phyloP scores from a whole-genome alignment of 2,888 invertebrate species.

The Leptopilina syphax region DNA sequence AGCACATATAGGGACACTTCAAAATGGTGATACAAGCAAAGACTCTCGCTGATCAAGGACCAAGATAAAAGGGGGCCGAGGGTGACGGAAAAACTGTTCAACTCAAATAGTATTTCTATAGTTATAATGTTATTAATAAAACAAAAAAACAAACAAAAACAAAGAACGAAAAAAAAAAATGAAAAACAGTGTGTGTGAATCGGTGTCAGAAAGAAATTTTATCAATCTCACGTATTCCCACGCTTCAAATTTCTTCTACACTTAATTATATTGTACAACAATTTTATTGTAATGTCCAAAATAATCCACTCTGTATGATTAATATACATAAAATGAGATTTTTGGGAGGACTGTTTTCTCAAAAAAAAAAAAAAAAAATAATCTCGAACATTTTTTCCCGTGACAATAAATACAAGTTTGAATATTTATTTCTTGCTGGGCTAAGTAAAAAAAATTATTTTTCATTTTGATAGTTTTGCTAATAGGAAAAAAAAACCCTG shows the following conservation, averaged over 20 bases:
- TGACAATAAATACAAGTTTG: too few species aligned
- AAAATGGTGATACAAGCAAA: conserved; percentile 35
- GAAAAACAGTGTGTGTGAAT: too few species aligned
- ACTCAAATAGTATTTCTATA: conserved; percentile 29
- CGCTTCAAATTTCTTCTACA: too few species aligned
- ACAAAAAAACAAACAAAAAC: too few species aligned
- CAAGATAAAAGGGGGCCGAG: conserved; percentile 20
- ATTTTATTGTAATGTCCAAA: conserved; percentile 3
- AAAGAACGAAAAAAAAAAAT: too few species aligned
- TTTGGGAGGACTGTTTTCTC: conserved; percentile 27
- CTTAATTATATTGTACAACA: background rate
- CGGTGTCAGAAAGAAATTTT: too few species aligned
- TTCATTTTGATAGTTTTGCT: too few species aligned
- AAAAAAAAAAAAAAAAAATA: background rate
- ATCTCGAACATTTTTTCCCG: conserved; percentile 27
- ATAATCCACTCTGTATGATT: conserved; percentile 15
- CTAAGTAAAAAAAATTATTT: too few species aligned
- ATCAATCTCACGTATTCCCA: too few species aligned
- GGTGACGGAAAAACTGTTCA: conserved; percentile 12
- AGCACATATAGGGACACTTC: conserved; percentile 9
- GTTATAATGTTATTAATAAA: conserved; percentile 9
- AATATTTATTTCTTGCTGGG: too few species aligned
- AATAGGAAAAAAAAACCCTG: too few species aligned
- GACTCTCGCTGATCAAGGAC: conserved; percentile 26
- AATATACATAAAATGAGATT: conserved; percentile 33